Evolutionary conservation across 1,140 invertebrate species (phyloP), one percentile per base, ranked within the genome.

Genomic region (Vanessa atalanta): DNA sequence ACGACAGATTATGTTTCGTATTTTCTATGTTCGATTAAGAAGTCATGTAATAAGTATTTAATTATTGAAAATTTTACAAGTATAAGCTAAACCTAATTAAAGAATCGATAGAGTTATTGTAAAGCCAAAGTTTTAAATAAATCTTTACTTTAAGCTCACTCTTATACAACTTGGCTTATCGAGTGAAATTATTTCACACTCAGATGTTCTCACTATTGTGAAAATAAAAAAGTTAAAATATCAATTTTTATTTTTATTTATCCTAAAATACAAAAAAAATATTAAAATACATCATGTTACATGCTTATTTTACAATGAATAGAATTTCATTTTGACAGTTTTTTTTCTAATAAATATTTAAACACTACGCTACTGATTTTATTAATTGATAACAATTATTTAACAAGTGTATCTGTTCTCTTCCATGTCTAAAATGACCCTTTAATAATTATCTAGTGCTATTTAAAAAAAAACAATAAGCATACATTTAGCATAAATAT

Each of bases 181-280:
- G 20, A 47, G 37, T 48, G 51, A 16, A 65, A 64, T 20, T 48
- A 14, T 47, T 72, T 72, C 12, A 65, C 12, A 65, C 53, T 50
- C 48, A 50, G 48, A n/a, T 50, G 80, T 72, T 79, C 77, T 81
- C 84, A 85, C 82, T 83, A 83, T 83, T 87, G 82, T 83, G 87
- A 82, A 88, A 92, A 89, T 91, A 87, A 87, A 86, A 61, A 61
- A n/a, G 6, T 55, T 16, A 20, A 31, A 61, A n/a, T 37, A 7
- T 61, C 20, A 48, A 48, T 67, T 50, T 73, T 75, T 68, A 66
- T 75, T 75, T 73, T 51, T 71, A 50, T 70, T 69, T 60, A 20
- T 16, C 43, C 11, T 47, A 14, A 47, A 65, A 47, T 26, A 61
- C 26, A 55, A 20, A 43, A 68, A 50, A 23, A 26, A 57, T 31